Evolutionary conservation across 2,113 vertebrate species (phyloP).

Genomic region (Chlorodrepanis virens): DNA sequence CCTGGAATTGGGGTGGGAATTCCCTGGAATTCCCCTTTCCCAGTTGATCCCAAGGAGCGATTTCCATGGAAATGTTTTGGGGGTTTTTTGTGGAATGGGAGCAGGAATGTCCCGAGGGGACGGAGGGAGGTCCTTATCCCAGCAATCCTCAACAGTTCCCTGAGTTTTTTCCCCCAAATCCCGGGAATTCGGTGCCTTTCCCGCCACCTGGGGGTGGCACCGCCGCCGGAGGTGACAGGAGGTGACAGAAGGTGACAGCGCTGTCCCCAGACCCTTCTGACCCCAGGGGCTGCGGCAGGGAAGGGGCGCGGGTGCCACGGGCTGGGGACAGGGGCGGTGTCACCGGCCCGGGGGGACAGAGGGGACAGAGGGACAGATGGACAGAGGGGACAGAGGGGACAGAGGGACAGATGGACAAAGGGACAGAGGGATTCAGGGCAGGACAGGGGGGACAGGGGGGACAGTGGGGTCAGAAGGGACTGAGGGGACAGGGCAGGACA

Average conservation of each 20-base stretch:
- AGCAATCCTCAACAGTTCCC: accelerated
- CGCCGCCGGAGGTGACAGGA: no score
- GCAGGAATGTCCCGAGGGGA: neutral
- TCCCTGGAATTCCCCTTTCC: no score
- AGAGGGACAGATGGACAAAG: no score
- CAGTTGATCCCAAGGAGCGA: neutral
- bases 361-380: neutral
- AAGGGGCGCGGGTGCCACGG: neutral
- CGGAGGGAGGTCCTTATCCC: neutral
- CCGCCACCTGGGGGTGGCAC: neutral
- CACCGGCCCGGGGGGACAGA: no score
- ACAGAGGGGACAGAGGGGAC: no score
- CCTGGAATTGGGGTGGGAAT: no score
- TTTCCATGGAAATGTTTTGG: neutral
- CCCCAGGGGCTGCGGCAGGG: no score
- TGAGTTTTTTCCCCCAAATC: accelerated
- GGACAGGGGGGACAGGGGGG: no score
- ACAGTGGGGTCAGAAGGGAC: no score
- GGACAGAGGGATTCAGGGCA: no score
- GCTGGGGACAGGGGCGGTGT: neutral
- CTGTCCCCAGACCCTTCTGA: neutral
- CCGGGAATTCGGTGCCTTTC: neutral
- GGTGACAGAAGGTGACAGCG: neutral
- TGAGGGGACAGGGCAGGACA: no score
- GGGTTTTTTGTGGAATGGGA: neutral